Base-by-base conservation (phyloP, 2,888 invertebrate genomes). In the Ecdyonurus torrentis region DNA sequence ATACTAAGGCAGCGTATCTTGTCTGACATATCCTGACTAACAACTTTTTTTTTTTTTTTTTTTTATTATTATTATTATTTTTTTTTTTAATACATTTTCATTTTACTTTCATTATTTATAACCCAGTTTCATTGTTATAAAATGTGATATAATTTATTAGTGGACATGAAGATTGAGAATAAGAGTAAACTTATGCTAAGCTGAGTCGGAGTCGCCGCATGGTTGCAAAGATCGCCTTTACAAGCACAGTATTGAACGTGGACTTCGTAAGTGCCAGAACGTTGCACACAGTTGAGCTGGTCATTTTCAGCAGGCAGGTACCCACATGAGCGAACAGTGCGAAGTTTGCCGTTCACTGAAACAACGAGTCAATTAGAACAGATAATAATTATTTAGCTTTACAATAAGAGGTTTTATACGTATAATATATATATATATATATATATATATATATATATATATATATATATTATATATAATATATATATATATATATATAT, bases 241-340 rank as follows among this genome's bases (percentile, higher is more conserved):
- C 92, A 92, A 64, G 87, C 80, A 74, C 91, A 92, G 74, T 89
- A 90, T 1, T 80, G 77, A 61, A 87, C 83, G 68, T 83, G 82
- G 0, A 91, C 82, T 68, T 86, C 84, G 66, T 87, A 87, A 19
- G 85, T 88, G 50, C 91, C 90, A 18, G 82, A 79, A 65, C 87
- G 82, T 68, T 80, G 79, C 66, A 83, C 74, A 72, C 91, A 90
- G 23, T 66, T 76, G 65, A 79, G 79, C 69, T 82, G 78, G 69
- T 82, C 82, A 62, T 75, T 76, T 10, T 68, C 69, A 2, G 77
- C 78, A 23, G 79, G 78, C 60, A 91, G 76, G 74, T 87, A 91
- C 1, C 91, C 91, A 70, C 91, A 92, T 64, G 84, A 82, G 52
- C 91, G 83, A 2, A 90, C 85, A n/a, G 90, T 80, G 52, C 91